Percentiles rank a stretch among this genome's conserved stretches.
Evolutionary conservation across 2,113 vertebrate genomes (phyloP).

Genomic region (Ochotona princeps): DNA sequence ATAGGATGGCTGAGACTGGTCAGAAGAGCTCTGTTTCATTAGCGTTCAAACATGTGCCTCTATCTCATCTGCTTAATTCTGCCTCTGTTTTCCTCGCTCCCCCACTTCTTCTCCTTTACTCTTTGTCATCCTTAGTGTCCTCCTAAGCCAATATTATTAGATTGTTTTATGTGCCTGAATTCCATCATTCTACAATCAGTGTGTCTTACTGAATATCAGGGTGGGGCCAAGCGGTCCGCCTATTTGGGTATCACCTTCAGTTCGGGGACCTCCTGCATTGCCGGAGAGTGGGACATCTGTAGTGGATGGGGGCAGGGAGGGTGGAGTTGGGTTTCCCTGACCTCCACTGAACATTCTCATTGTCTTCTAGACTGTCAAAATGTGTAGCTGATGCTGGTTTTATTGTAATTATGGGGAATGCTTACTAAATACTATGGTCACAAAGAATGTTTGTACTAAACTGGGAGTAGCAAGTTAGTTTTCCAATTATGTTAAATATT

Average conservation of each 20-base stretch:
- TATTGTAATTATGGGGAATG: neutral
- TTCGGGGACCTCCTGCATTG: neutral
- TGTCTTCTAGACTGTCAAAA: neutral
- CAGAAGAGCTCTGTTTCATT: neutral
- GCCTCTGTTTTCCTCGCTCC: no score
- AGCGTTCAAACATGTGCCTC: neutral
- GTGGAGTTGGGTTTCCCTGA: neutral
- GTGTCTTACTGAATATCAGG: neutral
- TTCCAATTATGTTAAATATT: no score
- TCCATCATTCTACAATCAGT: neutral
- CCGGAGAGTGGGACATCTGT: no score
- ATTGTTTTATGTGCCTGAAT: neutral
- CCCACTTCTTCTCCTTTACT: no score
- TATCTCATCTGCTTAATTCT: neutral
- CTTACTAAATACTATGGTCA: neutral
- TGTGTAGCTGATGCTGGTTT: neutral
- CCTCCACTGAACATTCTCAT: neutral
- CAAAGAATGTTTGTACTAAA: neutral
- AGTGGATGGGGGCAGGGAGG: neutral
- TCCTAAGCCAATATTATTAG: neutral
- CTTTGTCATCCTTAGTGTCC: neutral
- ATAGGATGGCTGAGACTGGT: neutral
- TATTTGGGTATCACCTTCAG: accelerated
- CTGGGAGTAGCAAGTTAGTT: neutral
- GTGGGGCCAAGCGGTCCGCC: neutral